phyloP scores from a whole-genome alignment of 2,797 vertebrate species.

The Ataeniobius toweri region DNA sequence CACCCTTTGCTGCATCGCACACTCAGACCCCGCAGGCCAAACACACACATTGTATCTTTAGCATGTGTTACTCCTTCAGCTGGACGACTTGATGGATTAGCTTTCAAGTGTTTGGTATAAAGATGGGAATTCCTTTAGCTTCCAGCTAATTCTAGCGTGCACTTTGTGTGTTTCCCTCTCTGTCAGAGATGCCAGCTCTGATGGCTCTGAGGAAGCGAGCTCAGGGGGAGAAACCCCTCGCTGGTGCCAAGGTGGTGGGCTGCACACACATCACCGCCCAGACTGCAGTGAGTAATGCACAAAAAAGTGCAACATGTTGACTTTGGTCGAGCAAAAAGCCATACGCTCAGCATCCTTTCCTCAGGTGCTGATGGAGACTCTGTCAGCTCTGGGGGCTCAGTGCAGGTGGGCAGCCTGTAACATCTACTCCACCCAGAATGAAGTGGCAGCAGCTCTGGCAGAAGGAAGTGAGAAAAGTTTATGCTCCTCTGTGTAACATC shows the following conservation, averaged over 20 bases:
- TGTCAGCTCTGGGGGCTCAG: slow-evolving; percentile 93
- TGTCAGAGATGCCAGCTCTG: slow-evolving; percentile 94
- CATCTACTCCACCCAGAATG: slow-evolving; percentile 98
- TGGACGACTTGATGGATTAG: slow-evolving; percentile 26
- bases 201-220: slow-evolving; percentile 98
- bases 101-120: slow-evolving; percentile 40
- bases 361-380: slow-evolving; percentile 97
- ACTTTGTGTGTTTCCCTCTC: slow-evolving; percentile 14
- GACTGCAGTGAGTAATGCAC: slow-evolving; percentile 88
- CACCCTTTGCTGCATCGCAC: not conserved
- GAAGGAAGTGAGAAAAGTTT: slow-evolving; percentile 85
- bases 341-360: not conserved
- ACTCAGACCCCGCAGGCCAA: slow-evolving; percentile 9
- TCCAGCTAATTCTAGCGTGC: slow-evolving; percentile 18
- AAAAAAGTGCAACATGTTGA: not conserved
- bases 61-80: slow-evolving; percentile 31
- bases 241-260: slow-evolving; percentile 97
- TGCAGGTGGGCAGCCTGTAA: slow-evolving; percentile 98
- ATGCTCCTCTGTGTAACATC: not conserved
- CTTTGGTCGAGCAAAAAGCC: not conserved
- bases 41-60: slow-evolving; percentile 5
- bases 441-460: slow-evolving; percentile 94
- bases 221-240: slow-evolving; percentile 96
- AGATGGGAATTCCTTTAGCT: slow-evolving; percentile 40
- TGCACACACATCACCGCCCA: slow-evolving; percentile 99